These are phyloP conservation scores for Solenopsis invicta DNA, from an alignment of 1,140 invertebrate genomes.

Conservation along the genomic window DNA sequence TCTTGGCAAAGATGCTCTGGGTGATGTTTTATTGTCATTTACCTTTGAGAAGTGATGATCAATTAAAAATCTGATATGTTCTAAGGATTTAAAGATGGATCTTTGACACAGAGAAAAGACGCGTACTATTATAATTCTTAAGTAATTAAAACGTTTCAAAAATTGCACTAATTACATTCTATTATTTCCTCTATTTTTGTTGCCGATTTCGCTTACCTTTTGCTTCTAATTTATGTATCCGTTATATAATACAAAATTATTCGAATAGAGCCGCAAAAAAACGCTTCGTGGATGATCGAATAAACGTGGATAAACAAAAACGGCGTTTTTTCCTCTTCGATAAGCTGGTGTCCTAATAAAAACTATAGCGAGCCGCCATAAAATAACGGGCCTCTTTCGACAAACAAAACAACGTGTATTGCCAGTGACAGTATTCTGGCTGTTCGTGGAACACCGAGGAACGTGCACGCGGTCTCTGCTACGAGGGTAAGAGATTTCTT, in stretches of 20 bases:
- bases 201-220: neutral
- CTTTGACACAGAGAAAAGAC: too few relatives aligned
- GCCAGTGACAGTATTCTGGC: slow-evolving; percentile 79
- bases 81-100: too few relatives aligned
- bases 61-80: too few relatives aligned
- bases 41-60: too few relatives aligned
- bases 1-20: too few relatives aligned
- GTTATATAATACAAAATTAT: neutral
- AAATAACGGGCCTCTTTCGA: slow-evolving; percentile 79
- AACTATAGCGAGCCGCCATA: slow-evolving; percentile 75
- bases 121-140: too few relatives aligned
- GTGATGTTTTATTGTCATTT: too few relatives aligned
- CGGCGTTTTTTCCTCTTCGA: slow-evolving; percentile 61
- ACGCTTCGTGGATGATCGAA: neutral
- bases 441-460: slow-evolving; percentile 76
- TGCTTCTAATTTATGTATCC: neutral
- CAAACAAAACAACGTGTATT: slow-evolving; percentile 81
- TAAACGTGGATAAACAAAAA: slow-evolving; percentile 6
- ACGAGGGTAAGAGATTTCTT: slow-evolving; percentile 78
- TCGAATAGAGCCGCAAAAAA: neutral
- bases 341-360: slow-evolving; percentile 80
- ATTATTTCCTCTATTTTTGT: neutral
- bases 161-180: neutral
- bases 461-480: slow-evolving; percentile 54
- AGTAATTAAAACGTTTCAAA: neutral